Base-by-base conservation (phyloP, 2,797 vertebrate species). In the Pipistrellus kuhlii region DNA sequence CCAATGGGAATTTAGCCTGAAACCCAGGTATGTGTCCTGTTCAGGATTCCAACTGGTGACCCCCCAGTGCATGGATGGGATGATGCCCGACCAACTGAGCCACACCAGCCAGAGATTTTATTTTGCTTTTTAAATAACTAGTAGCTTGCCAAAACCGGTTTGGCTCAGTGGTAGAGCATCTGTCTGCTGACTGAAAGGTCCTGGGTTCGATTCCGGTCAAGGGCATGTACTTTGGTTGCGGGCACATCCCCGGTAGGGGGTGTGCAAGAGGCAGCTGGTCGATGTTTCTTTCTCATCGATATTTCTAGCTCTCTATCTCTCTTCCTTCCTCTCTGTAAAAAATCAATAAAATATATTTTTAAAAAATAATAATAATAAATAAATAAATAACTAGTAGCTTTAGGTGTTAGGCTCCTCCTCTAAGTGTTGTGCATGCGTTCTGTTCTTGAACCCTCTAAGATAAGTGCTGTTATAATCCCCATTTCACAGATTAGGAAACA, bases 91-190 rank as follows among this genome's bases (percentile, higher is more conserved):
- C 30, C 64, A 18, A 32, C 64, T 32, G n/a, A 66, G 64, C n/a
- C 7, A 66, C n/a, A 66, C n/a, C 17, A 64, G 62, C 62, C 62
- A 8, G 17, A 32, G n/a, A 18, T 55, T 95, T 46, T 11, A 38
- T 95, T 86, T 85, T 66, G 11, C 23, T 62, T 93, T 94, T 80
- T 66, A 88, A 90, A 38, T 83, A 85, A 35, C 30, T 88, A 51
- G 21, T 86, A 81, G 30, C 21, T 55, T 84, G n/a, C n/a, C n/a
- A n/a, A n/a, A n/a, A n/a, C n/a, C n/a, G n/a, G n/a, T n/a, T n/a
- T n/a, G n/a, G n/a, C n/a, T n/a, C n/a, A n/a, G n/a, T n/a, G n/a
- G n/a, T n/a, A n/a, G n/a, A n/a, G n/a, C n/a, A n/a, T n/a, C n/a
- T n/a, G n/a, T n/a, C n/a, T n/a, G n/a, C n/a, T n/a, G n/a, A n/a